phyloP scores from a whole-genome alignment of 2,888 invertebrate genomes.

The Anthrax anthrax region DNA sequence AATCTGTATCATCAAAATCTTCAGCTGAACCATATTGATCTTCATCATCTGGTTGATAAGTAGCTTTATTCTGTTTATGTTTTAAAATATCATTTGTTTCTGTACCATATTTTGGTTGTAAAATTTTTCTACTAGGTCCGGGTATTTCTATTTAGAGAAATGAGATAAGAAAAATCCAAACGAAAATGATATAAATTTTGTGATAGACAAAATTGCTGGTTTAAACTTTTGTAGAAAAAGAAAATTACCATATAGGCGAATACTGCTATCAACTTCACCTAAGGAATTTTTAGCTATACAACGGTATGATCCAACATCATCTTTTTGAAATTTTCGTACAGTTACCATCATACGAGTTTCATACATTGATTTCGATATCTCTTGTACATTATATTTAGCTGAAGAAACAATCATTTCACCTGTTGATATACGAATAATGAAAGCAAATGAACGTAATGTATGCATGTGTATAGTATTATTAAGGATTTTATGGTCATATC shows the following conservation, averaged over 20 bases:
- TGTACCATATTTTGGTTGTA: conserved; percentile 36
- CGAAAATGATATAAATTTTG: conserved; percentile 7
- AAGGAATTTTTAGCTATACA: conserved; percentile 79
- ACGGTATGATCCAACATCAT: conserved; percentile 67
- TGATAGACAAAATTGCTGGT: too few relatives aligned
- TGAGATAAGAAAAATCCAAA: conserved; percentile 11
- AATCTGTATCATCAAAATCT: conserved; percentile 44
- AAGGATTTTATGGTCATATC: too few relatives aligned
- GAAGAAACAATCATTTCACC: conserved; percentile 76
- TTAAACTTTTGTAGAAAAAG: too few relatives aligned
- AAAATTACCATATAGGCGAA: conserved; percentile 67
- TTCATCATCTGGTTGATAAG: conserved; percentile 43
- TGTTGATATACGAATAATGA: conserved; percentile 25
- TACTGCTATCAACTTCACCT: conserved; percentile 77
- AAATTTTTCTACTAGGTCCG: conserved; percentile 47
- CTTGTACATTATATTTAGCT: conserved; percentile 62
- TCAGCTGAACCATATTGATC: conserved; percentile 60
- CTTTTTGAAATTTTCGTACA: conserved; percentile 55
- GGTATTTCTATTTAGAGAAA: conserved; percentile 76
- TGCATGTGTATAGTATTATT: too few relatives aligned
- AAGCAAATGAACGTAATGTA: too few relatives aligned
- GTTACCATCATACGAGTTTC: conserved; percentile 71
- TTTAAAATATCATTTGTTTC: conserved; percentile 35
- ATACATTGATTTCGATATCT: conserved; percentile 54
- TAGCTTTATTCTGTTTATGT: conserved; percentile 30